Base-by-base conservation (phyloP, 2,888 invertebrate genomes). In the Blera fallax region DNA sequence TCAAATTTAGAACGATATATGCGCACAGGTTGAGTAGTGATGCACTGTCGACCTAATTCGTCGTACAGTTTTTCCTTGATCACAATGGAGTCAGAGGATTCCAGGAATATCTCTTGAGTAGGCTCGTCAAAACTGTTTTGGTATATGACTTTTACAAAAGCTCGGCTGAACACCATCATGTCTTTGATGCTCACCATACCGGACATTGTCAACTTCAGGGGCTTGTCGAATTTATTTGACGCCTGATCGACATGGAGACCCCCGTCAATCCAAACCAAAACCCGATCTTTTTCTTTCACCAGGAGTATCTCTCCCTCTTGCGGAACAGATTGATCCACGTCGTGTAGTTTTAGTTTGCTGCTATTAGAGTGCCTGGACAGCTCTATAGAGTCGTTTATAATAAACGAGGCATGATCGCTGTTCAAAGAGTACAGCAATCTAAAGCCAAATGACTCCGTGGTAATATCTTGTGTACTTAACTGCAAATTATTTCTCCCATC, bases 201-300 rank as follows among this genome's bases (percentile, higher is more conserved):
- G 0, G 7, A 21, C 11, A 79, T 50, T 18, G 69, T n/a, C 11
- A 72, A 14, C n/a, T 34, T 60, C 16, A 77, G n/a, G 7, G 54
- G 21, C 3, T 14, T 34, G 5, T 43, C 18, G 2, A 11, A 21
- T 34, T 8, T 18, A 21, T 45, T 7, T n/a, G 43, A 45, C 3
- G 40, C 3, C 43, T 74, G 37, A 40, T 80, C 80, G 11, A 65
- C 24, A 10, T 18, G 60, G 1, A 80, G 60, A 29, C 10, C 16
- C 2, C 80, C 80, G 34, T 80, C 74, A 18, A 80, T 62, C 80
- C 80, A 80, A 24, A 74, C 16, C 8, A 74, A 24, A 16, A 80
- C 0, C 0, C 74, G 73, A 0, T 52, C 16, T 1, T 34, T 11
- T 60, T 80, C 80, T 4, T 50, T 74, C 1, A 74, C 29, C 4